A percentile compares a stretch with the other conserved stretches of the same genome.
These are phyloP conservation scores for Tridacna crocea DNA, from an alignment of 2,888 invertebrate genomes.

Conservation along the genomic window DNA sequence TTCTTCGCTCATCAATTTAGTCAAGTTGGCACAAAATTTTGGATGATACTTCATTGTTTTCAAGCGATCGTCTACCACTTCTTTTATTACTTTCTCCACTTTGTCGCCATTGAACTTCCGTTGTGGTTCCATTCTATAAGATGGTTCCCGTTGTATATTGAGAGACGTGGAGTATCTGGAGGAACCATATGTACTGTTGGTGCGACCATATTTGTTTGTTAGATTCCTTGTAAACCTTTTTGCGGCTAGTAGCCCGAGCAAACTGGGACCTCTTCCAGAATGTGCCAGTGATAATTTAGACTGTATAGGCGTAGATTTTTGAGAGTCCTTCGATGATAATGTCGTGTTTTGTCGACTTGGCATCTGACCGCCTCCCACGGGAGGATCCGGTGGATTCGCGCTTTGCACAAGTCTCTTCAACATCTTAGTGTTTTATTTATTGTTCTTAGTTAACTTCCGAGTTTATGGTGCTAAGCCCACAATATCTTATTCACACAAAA, in stretches of 20 bases:
- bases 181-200: constrained; percentile 58
- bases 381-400: constrained; percentile 10
- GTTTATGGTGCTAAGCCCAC: too few species aligned
- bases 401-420: constrained; percentile 14
- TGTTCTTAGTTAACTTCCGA: too few species aligned
- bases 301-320: constrained; percentile 19
- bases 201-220: constrained; percentile 45
- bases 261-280: constrained; percentile 55
- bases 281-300: constrained; percentile 45
- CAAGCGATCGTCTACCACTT: constrained; percentile 60
- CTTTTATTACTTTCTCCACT: constrained; percentile 61
- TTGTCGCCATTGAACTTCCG: constrained; percentile 61
- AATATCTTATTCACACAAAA: too few species aligned
- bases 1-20: constrained; percentile 70
- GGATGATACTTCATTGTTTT: constrained; percentile 66
- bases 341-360: constrained; percentile 36
- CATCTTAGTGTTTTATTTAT: not conserved
- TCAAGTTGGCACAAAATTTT: constrained; percentile 63
- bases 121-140: constrained; percentile 72
- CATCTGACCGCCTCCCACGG: not conserved
- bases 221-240: constrained; percentile 60
- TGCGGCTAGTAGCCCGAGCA: constrained; percentile 57
- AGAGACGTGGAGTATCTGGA: constrained; percentile 48
- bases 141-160: constrained; percentile 64
- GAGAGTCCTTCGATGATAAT: constrained; percentile 35